Percentiles rank a stretch among this genome's conserved stretches.
Conservation (phyloP, 2,797 vertebrate species). For the Notolabrus celidotus region DNA sequence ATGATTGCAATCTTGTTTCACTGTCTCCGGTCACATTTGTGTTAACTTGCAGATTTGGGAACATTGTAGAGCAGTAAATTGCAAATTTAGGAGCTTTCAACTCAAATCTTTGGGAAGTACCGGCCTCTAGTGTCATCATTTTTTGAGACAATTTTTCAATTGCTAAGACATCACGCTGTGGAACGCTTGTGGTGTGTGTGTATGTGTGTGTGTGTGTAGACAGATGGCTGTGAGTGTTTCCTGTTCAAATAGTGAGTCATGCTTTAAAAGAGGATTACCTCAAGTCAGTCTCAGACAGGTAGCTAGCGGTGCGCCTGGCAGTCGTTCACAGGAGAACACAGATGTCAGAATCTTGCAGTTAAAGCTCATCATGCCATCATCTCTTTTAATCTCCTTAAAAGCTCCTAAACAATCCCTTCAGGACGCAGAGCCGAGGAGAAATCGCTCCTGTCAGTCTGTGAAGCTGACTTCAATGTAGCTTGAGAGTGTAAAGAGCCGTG, state of each 20-base stretch:
- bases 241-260: background rate
- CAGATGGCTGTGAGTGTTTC: background rate
- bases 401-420: background rate
- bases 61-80: too few relatives aligned
- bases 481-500: too few relatives aligned
- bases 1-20: too few relatives aligned
- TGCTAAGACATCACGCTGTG: too few relatives aligned
- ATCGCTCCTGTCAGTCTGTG: background rate
- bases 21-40: too few relatives aligned
- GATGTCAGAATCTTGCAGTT: background rate
- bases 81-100: too few relatives aligned
- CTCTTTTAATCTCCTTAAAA: background rate
- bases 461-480: background rate
- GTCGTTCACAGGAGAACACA: background rate
- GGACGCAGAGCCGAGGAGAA: background rate
- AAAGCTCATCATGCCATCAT: background rate
- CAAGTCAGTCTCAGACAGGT: background rate
- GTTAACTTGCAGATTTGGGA: too few relatives aligned
- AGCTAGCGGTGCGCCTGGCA: background rate
- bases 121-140: too few relatives aligned
- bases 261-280: background rate
- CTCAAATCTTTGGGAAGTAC: too few relatives aligned
- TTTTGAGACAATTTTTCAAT: background rate
- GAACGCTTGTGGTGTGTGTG: too few relatives aligned
- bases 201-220: background rate